Evolutionary conservation across 2,888 invertebrate species (phyloP).

Genomic region (Frankliniella fusca): DNA sequence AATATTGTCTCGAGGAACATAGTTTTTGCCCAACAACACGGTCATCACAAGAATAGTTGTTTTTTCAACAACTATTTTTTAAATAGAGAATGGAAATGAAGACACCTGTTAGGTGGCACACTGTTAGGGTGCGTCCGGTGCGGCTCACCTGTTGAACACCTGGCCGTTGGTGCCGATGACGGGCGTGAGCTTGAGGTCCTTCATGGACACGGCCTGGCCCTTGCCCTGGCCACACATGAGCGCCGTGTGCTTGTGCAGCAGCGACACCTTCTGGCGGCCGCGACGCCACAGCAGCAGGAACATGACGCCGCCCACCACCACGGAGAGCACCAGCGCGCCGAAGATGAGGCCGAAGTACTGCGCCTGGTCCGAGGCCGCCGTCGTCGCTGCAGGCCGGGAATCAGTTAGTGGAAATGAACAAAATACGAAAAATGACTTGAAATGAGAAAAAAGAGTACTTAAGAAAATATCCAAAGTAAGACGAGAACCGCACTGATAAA

Average conservation of each 20-base stretch:
- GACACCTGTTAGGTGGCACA: no score
- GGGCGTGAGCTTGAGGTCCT: conserved; percentile 56
- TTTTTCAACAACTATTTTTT: neutral
- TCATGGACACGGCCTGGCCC: conserved; percentile 57
- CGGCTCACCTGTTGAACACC: neutral
- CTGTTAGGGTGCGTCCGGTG: no score
- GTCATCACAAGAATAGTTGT: no score
- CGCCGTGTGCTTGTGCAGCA: conserved; percentile 60
- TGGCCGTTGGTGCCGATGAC: conserved; percentile 53
- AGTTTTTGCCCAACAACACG: no score
- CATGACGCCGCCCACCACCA: conserved; percentile 60
- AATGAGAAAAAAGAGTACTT: no score
- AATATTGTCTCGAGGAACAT: no score
- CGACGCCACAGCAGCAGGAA: conserved; percentile 62
- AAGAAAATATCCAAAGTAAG: no score
- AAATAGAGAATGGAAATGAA: neutral
- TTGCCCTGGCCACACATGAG: conserved; percentile 52
- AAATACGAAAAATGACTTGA: no score
- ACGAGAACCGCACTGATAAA: no score
- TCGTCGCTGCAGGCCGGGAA: conserved; percentile 50
- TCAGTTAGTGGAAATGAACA: no score
- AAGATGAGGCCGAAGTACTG: conserved; percentile 63
- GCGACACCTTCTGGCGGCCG: conserved; percentile 59
- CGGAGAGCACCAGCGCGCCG: conserved; percentile 62
- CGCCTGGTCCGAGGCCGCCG: conserved; percentile 56